These are phyloP conservation scores for Ooceraea biroi DNA, from an alignment of 1,140 invertebrate species.

Conservation along the genomic window DNA sequence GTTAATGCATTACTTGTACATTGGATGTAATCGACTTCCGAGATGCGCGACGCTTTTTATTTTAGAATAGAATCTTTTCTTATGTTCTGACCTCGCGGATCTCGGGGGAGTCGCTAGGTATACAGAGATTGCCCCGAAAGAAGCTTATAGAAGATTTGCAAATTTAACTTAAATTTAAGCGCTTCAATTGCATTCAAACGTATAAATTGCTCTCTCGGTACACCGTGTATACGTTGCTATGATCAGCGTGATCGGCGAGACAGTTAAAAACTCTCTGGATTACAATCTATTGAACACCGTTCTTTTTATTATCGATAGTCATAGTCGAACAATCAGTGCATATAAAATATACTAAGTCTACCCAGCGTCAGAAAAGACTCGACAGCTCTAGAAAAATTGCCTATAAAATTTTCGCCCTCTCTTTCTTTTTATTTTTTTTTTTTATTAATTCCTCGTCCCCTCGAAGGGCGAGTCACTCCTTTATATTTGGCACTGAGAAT, in stretches of 20 bases:
- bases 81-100: constrained; percentile 29
- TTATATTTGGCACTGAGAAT: constrained; percentile 85
- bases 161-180: no score
- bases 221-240: constrained; percentile 19
- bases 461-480: constrained; percentile 81
- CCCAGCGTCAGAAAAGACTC: constrained; percentile 86
- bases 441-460: constrained; percentile 63
- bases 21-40: constrained; percentile 7
- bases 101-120: constrained; percentile 58
- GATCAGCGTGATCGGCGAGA: constrained; percentile 72
- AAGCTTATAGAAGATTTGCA: background rate
- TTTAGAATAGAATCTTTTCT: background rate
- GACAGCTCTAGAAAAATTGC: constrained; percentile 83
- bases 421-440: constrained; percentile 52
- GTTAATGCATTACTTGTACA: constrained; percentile 39
- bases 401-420: constrained; percentile 83
- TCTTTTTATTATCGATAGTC: constrained; percentile 86
- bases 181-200: background rate
- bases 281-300: constrained; percentile 86
- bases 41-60: background rate
- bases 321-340: constrained; percentile 87
- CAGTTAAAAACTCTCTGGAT: constrained; percentile 76
- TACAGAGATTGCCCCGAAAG: constrained; percentile 30
- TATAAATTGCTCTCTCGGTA: constrained; percentile 27
- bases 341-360: constrained; percentile 87